These are phyloP conservation scores for Urophycis tenuis DNA, from an alignment of 2,797 vertebrate species.

Conservation along the genomic window DNA sequence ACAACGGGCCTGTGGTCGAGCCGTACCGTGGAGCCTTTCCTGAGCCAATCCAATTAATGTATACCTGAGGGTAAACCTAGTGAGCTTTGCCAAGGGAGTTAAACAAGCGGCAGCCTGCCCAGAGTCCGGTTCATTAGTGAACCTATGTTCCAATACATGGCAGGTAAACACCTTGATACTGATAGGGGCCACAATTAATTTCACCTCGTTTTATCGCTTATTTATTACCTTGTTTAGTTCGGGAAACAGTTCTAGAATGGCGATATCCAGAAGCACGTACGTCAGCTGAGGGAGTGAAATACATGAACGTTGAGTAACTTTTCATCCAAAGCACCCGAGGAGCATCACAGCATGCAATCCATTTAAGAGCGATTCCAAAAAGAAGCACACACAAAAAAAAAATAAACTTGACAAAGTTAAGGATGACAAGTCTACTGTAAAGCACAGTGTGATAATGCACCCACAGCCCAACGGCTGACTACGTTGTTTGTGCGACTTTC, in stretches of 20 bases:
- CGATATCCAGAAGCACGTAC: slow-evolving; percentile 89
- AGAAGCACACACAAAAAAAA: too few relatives aligned
- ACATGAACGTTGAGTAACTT: background rate
- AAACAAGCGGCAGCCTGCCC: background rate
- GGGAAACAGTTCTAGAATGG: slow-evolving; percentile 90
- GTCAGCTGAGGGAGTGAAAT: slow-evolving; percentile 74
- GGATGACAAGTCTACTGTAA: too few relatives aligned
- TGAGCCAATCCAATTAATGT: too few relatives aligned
- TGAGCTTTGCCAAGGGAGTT: background rate
- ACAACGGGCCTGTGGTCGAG: too few relatives aligned
- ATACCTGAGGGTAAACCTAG: background rate
- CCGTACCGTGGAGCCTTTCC: too few relatives aligned
- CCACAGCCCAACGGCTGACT: too few relatives aligned
- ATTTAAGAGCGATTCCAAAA: too few relatives aligned
- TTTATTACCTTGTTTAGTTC: slow-evolving; percentile 84
- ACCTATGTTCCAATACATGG: background rate
- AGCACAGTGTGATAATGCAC: too few relatives aligned
- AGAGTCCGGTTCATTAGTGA: background rate
- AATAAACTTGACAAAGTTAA: too few relatives aligned
- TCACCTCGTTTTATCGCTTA: background rate
- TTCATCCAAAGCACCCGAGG: too few relatives aligned
- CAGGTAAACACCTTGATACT: background rate
- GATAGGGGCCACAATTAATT: background rate
- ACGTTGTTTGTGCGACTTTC: too few relatives aligned
- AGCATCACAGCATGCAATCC: too few relatives aligned